Conservation (phyloP, 2,113 vertebrate species). For the Mustela nigripes region DNA sequence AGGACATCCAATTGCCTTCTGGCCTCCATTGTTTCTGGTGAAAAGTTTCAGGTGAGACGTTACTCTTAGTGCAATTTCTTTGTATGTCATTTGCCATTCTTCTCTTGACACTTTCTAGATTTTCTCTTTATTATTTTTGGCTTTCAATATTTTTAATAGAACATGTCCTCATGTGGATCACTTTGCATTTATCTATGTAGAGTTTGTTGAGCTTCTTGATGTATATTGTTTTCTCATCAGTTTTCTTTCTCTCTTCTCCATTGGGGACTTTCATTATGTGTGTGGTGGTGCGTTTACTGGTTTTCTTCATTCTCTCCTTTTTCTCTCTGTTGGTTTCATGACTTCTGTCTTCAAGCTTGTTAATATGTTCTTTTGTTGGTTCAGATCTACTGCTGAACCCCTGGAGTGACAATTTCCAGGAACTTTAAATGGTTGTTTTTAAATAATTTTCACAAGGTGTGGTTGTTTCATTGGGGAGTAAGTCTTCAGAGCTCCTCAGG, state of each 20-base stretch:
- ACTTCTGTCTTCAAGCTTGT: background rate
- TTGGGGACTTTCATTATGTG: background rate
- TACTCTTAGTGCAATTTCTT: background rate
- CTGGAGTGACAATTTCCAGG: background rate
- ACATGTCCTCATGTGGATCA: background rate
- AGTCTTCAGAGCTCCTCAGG: background rate
- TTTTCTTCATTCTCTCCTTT: constrained; percentile 19
- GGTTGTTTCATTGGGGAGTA: background rate
- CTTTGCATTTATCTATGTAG: background rate
- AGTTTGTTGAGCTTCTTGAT: background rate
- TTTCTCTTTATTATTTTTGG: constrained; percentile 42
- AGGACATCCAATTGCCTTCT: background rate
- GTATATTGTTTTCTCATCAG: constrained; percentile 4
- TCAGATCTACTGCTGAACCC: background rate
- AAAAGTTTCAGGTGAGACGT: background rate
- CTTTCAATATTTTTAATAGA: background rate
- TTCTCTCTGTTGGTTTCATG: background rate
- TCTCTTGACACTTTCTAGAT: background rate
- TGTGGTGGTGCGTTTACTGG: background rate
- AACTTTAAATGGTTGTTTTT: background rate
- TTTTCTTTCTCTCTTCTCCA: background rate
- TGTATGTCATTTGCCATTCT: background rate
- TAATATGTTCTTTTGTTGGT: background rate
- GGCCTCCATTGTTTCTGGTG: background rate
- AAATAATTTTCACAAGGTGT: background rate